phyloP scores from a whole-genome alignment of 2,113 vertebrate species.

The Dromas ardeola region DNA sequence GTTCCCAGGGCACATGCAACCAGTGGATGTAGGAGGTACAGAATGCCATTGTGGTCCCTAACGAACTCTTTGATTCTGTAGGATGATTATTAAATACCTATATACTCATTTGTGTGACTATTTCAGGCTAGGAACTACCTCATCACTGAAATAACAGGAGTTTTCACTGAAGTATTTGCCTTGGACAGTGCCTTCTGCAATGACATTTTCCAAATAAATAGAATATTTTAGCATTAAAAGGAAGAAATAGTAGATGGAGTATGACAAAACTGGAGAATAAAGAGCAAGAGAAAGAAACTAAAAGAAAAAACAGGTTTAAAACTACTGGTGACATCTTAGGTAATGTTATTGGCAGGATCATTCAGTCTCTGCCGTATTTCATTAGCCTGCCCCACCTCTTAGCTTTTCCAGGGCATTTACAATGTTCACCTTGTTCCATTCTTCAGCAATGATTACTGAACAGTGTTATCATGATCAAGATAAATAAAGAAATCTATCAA shows the following conservation, averaged over 20 bases:
- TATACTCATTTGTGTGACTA: not conserved
- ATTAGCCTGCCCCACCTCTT: slow-evolving; percentile 7
- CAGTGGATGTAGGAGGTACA: not conserved
- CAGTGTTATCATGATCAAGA: not conserved
- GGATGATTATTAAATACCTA: not conserved
- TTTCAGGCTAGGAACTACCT: not conserved
- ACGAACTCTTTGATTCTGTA: not conserved
- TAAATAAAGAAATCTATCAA: slow-evolving; percentile 30
- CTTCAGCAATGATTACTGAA: slow-evolving; percentile 19
- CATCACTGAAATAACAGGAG: not conserved
- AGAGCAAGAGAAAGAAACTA: not conserved
- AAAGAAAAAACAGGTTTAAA: not conserved
- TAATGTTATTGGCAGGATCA: slow-evolving; percentile 29
- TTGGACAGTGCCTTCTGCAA: not conserved
- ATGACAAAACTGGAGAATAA: not conserved
- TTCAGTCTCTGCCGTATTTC: slow-evolving; percentile 34
- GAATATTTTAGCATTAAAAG: not conserved
- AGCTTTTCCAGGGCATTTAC: slow-evolving; percentile 7
- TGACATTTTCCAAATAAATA: not conserved
- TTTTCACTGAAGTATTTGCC: not conserved
- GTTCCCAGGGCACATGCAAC: not conserved
- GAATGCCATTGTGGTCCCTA: not conserved
- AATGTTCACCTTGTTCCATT: not conserved
- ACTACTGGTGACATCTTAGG: not conserved
- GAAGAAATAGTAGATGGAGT: not conserved